Evolutionary conservation across 2,113 vertebrate genomes (phyloP), one percentile per base, ranked within the genome.

Genomic region (Trochalopteron elliotii): DNA sequence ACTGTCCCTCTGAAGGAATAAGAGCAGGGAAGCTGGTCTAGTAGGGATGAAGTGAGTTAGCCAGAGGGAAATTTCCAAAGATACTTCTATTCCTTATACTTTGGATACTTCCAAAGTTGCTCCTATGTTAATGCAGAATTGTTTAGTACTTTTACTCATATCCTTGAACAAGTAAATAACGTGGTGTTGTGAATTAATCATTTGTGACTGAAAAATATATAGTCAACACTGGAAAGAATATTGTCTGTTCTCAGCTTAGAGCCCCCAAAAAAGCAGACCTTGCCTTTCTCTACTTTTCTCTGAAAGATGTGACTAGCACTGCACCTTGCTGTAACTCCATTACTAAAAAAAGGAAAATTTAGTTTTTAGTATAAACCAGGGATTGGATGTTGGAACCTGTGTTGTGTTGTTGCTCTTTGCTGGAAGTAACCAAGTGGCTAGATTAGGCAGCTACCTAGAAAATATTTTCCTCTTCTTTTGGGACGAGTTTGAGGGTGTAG

Each of bases 81-180:
- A 24, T 33, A 13, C 0, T 9, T 30, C 22, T 35, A 1, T 35
- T 20, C n/a, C n/a, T n/a, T n/a, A n/a, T n/a, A n/a, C n/a, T n/a
- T n/a, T n/a, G n/a, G n/a, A n/a, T n/a, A n/a, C n/a, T n/a, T n/a
- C n/a, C n/a, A n/a, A n/a, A n/a, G 10, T 8, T 86, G 8, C 4
- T 47, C 10, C 57, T 75, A 6, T 14, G 2, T 40, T 59, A 52
- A 15, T 27, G 12, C 10, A 77, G 24, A 35, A 37, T 39, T 12
- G 0, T 63, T 83, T 63, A 55, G 18, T 15, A 15, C 10, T 87
- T 76, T 77, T 78, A 22, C 11, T 86, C 49, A 27, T 35, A 30
- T 45, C 12, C 31, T 84, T 79, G 28, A 31, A 45, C n/a, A 76
- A 63, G 24, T 31, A 93, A 77, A 70, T 31, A 69, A 53, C 10